Percentiles rank a stretch among this genome's conserved stretches.
These are phyloP conservation scores for Chaenodraco wilsoni DNA, from an alignment of 2,797 vertebrate genomes.

Conservation along the genomic window DNA sequence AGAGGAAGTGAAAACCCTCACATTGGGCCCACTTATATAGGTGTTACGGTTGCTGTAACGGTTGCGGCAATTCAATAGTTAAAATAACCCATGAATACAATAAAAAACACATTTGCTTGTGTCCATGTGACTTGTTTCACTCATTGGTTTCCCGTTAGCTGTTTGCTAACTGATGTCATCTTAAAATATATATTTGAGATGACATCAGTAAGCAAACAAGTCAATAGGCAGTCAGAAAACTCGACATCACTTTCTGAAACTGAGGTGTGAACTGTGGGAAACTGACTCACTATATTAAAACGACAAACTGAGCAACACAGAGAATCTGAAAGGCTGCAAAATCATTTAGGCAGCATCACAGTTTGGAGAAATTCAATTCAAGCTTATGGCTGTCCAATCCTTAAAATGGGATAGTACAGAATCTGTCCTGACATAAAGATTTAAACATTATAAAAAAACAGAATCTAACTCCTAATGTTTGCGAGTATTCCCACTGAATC, in stretches of 20 bases:
- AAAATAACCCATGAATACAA: no score
- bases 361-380: background rate
- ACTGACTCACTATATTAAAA: background rate
- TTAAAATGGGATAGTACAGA: background rate
- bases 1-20: no score
- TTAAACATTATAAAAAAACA: background rate
- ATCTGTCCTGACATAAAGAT: no score
- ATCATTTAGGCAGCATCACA: background rate
- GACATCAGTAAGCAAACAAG: background rate
- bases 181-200: background rate
- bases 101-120: no score
- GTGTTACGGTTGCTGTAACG: no score
- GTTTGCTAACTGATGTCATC: background rate
- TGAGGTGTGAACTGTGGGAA: background rate
- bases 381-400: no score
- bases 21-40: no score
- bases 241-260: slow-evolving; percentile 4
- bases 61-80: no score
- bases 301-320: background rate
- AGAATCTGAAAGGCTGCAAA: background rate
- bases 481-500: background rate
- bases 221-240: background rate
- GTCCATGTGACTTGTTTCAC: no score
- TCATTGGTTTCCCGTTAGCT: no score
- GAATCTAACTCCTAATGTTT: background rate